phyloP scores from a whole-genome alignment of 2,113 vertebrate species.

The Thryonomys swinderianus region DNA sequence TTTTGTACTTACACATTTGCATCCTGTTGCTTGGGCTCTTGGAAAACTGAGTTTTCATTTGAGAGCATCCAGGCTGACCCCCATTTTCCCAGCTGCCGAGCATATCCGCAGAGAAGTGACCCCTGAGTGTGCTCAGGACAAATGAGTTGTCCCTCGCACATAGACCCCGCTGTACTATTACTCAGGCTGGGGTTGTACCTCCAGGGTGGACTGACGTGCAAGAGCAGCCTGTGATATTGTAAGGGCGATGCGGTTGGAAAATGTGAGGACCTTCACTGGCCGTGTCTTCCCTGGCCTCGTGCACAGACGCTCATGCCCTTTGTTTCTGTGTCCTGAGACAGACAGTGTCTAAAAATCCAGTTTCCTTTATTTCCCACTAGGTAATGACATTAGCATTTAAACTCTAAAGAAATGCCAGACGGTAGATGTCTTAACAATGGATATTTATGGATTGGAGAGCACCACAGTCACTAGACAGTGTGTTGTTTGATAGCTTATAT shows the following conservation, averaged over 20 bases:
- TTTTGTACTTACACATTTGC: slow-evolving; percentile 51
- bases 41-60: slow-evolving; percentile 8
- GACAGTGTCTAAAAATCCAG: not conserved
- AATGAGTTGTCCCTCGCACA: not conserved
- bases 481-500: not conserved
- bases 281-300: not conserved
- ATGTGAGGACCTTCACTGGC: not conserved
- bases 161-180: not conserved
- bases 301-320: not conserved
- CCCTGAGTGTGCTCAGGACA: not conserved
- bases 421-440: not conserved
- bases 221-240: not conserved
- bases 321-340: not conserved
- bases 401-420: slow-evolving; percentile 4
- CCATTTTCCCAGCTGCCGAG: slow-evolving; percentile 23
- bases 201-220: not conserved
- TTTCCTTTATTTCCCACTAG: not conserved
- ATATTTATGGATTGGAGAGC: not conserved
- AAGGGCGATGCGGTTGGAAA: not conserved
- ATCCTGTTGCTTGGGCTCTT: slow-evolving; percentile 47
- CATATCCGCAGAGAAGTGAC: not conserved
- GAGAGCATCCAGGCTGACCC: not conserved
- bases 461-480: not conserved
- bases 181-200: not conserved
- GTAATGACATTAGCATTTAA: slow-evolving; percentile 29